Conservation (phyloP, 2,797 vertebrate species). For the Lophius americanus region DNA sequence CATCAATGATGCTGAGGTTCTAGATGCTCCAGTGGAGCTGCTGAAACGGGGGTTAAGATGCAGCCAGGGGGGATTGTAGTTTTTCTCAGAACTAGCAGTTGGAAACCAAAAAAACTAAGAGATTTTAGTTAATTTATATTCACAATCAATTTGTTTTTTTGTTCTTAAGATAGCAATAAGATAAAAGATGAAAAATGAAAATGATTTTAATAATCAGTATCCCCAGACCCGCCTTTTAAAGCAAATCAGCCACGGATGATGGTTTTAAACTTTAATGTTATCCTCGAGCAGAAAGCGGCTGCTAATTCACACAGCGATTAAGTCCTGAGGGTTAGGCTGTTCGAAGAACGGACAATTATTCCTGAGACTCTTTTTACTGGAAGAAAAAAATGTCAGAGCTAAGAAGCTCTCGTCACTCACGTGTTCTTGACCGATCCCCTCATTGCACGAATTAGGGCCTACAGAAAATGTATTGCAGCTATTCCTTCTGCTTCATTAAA, state of each 20-base stretch:
- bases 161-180: neutral
- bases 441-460: too few relatives aligned
- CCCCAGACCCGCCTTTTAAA: neutral
- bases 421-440: neutral
- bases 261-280: constrained; percentile 12
- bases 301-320: constrained; percentile 25
- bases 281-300: neutral
- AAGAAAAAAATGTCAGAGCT: constrained; percentile 16
- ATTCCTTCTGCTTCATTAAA: too few relatives aligned
- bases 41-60: neutral
- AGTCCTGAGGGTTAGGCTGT: constrained; percentile 17
- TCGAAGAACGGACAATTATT: constrained; percentile 10
- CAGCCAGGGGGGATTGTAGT: neutral
- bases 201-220: neutral
- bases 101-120: neutral
- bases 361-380: neutral
- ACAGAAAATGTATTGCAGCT: too few relatives aligned
- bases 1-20: neutral
- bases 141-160: neutral
- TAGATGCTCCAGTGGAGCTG: neutral
- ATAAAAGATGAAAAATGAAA: neutral
- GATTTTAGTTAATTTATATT: neutral
- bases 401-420: neutral
- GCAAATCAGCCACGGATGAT: neutral
- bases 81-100: too few relatives aligned